phyloP scores from a whole-genome alignment of 2,113 vertebrate species.

The Protobothrops mucrosquamatus region DNA sequence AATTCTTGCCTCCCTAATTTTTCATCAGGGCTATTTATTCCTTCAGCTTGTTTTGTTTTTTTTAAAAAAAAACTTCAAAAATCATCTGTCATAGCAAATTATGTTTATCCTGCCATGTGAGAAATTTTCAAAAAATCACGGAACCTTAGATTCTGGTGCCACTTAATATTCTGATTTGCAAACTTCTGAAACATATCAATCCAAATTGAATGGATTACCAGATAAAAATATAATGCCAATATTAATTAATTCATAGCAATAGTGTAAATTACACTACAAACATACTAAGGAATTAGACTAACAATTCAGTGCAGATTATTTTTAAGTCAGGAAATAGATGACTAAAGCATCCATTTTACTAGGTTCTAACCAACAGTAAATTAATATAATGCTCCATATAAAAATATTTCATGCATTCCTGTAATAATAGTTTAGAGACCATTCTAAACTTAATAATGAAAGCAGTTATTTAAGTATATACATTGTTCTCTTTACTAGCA shows the following conservation, averaged over 20 bases:
- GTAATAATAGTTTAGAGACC: background rate
- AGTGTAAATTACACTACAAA: background rate
- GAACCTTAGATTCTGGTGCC: background rate
- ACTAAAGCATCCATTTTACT: background rate
- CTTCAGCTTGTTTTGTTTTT: background rate
- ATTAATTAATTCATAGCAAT: background rate
- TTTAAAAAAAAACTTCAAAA: background rate
- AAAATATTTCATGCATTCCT: background rate
- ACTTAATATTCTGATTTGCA: background rate
- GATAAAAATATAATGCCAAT: background rate
- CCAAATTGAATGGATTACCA: background rate
- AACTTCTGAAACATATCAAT: background rate
- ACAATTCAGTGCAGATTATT: background rate
- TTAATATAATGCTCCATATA: background rate
- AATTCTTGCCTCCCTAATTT: slow-evolving; percentile 7
- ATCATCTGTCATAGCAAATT: background rate
- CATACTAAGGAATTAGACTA: background rate
- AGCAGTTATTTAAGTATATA: background rate
- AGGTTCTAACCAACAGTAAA: background rate
- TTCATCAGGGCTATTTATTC: background rate
- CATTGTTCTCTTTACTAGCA: background rate
- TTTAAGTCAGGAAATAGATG: background rate
- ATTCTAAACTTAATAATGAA: background rate
- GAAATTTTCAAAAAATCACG: background rate
- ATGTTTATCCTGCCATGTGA: background rate